A percentile compares a stretch with the other conserved stretches of the same genome.
phyloP scores from a whole-genome alignment of 1,140 invertebrate genomes.

The Ostrea edulis region DNA sequence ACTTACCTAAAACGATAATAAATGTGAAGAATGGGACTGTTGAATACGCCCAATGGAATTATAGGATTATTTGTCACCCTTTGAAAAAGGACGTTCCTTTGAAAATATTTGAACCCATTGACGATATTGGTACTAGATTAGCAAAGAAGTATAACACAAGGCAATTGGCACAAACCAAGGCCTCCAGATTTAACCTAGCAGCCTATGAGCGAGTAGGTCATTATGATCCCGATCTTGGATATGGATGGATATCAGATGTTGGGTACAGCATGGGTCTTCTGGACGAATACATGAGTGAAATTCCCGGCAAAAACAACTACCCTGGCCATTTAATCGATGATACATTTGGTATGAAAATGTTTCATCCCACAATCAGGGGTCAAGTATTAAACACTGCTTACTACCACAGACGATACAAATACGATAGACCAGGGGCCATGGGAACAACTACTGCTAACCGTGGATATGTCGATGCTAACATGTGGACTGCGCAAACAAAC shows the following conservation, averaged over 20 bases:
- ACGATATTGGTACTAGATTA: conserved; percentile 66
- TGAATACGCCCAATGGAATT: conserved; percentile 72
- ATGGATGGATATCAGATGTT: conserved; percentile 48
- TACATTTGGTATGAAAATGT: conserved; percentile 54
- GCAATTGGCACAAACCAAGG: conserved; percentile 38
- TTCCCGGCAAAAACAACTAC: conserved; percentile 74
- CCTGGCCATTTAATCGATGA: conserved; percentile 61
- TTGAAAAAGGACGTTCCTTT: conserved; percentile 58
- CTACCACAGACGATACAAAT: conserved; percentile 52
- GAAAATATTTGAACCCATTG: conserved; percentile 60
- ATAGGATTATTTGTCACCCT: conserved; percentile 73
- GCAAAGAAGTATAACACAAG: conserved; percentile 46
- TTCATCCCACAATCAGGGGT: not conserved
- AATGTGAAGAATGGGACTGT: conserved; percentile 59
- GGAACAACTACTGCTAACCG: conserved; percentile 46
- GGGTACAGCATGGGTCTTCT: conserved; percentile 53
- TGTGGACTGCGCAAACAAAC: conserved; percentile 60
- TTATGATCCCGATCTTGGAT: conserved; percentile 45
- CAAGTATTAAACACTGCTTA: conserved; percentile 41
- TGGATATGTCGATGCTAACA: conserved; percentile 50
- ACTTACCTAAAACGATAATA: conserved; percentile 61
- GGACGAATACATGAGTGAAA: conserved; percentile 70
- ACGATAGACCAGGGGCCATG: conserved; percentile 14
- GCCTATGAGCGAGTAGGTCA: conserved; percentile 18
- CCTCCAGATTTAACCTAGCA: conserved; percentile 59